Percentiles rank a stretch among this genome's conserved stretches.
phyloP scores from a whole-genome alignment of 2,888 invertebrate species.

The Oscheius onirici region DNA sequence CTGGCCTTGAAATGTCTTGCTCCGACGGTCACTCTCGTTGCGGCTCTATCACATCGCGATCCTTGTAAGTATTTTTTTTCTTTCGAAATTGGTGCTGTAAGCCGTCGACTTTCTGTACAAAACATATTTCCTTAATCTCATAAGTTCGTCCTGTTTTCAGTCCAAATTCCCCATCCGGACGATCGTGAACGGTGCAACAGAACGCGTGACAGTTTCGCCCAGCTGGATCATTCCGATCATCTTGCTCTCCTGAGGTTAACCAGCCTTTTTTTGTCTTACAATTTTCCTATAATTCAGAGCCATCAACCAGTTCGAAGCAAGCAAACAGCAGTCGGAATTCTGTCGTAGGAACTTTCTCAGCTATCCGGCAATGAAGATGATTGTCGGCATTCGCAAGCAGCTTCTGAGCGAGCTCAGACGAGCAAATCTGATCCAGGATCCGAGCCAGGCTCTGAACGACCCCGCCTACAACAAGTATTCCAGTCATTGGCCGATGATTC shows the following conservation, averaged over 20 bases:
- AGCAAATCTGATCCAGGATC: constrained; percentile 48
- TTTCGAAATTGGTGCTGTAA: no score
- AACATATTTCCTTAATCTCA: no score
- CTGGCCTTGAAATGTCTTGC: constrained; percentile 90
- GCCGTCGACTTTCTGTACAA: no score
- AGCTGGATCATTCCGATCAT: constrained; percentile 87
- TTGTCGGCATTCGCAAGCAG: constrained; percentile 79
- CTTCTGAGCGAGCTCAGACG: constrained; percentile 64
- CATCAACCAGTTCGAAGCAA: constrained; percentile 32
- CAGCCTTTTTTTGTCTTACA: constrained; percentile 76
- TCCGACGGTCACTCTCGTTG: constrained; percentile 89
- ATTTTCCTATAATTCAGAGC: constrained; percentile 10
- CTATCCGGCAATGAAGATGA: constrained; percentile 87
- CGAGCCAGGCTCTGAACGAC: constrained; percentile 27
- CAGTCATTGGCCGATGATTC: constrained; percentile 88
- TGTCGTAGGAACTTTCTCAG: constrained; percentile 83
- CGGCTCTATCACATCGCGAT: constrained; percentile 83
- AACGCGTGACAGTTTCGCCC: constrained; percentile 80
- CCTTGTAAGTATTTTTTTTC: constrained; percentile 73
- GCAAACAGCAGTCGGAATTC: constrained; percentile 40
- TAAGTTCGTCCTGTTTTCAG: constrained; percentile 68
- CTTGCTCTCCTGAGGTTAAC: constrained; percentile 81
- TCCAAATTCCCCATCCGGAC: constrained; percentile 61
- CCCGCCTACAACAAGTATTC: constrained; percentile 73
- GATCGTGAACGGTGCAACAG: constrained; percentile 74